phyloP scores from a whole-genome alignment of 2,797 vertebrate genomes.

The Triplophysa bombifrons region DNA sequence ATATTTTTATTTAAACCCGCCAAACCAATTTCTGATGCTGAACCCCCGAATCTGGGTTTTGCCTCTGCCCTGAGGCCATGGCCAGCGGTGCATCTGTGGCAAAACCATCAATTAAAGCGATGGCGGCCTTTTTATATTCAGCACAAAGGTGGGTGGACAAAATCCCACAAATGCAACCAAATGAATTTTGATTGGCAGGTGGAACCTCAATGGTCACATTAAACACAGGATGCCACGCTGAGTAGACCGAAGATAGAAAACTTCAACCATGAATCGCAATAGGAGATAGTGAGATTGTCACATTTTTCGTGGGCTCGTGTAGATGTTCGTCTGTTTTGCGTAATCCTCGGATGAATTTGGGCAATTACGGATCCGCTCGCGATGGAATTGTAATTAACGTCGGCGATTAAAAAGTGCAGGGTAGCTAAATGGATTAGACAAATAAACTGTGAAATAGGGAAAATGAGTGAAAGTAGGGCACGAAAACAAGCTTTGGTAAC shows the following conservation, averaged over 20 bases:
- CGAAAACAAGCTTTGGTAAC: constrained; percentile 18
- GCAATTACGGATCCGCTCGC: constrained; percentile 18
- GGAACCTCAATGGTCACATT: constrained; percentile 8
- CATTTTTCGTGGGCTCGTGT: not conserved
- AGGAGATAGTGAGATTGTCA: not conserved
- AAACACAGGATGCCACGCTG: not conserved
- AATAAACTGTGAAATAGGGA: constrained; percentile 41
- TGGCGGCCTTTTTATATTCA: not conserved
- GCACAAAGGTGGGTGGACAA: not conserved
- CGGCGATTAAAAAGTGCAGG: constrained; percentile 4
- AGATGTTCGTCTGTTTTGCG: constrained; percentile 2
- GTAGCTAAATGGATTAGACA: constrained; percentile 43
- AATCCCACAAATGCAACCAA: not conserved
- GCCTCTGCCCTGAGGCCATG: constrained; percentile 4
- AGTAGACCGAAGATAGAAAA: constrained; percentile 2
- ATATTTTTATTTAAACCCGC: not conserved
- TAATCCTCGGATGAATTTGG: constrained; percentile 26
- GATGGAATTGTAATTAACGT: constrained; percentile 35
- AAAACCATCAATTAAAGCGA: constrained; percentile 31
- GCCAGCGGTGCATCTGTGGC: constrained; percentile 28
- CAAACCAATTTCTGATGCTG: not conserved
- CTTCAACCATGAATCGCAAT: constrained; percentile 12
- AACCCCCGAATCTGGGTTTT: not conserved
- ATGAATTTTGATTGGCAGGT: constrained; percentile 26
- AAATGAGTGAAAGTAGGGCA: constrained; percentile 29